Percentiles rank a stretch among this genome's conserved stretches.
These are phyloP conservation scores for Ypsolopha sequella DNA, from an alignment of 2,888 invertebrate genomes.

Conservation along the genomic window DNA sequence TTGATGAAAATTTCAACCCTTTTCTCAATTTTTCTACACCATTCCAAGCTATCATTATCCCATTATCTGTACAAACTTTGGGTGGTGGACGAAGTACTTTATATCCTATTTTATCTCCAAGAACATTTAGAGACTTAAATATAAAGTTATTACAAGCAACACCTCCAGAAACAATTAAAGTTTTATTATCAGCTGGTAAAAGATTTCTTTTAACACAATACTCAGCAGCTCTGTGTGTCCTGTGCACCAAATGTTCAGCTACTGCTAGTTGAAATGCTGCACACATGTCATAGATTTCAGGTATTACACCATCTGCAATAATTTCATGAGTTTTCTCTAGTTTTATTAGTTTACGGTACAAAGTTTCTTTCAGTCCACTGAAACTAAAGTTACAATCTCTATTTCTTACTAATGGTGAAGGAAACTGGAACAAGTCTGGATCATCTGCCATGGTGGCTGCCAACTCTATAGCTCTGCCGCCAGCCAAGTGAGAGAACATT, in stretches of 20 bases:
- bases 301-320: slow-evolving; percentile 79
- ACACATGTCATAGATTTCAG: slow-evolving; percentile 84
- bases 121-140: slow-evolving; percentile 73
- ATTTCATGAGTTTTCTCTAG: slow-evolving; percentile 70
- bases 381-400: slow-evolving; percentile 94
- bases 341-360: slow-evolving; percentile 58
- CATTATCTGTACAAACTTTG: slow-evolving; percentile 95
- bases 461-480: slow-evolving; percentile 88
- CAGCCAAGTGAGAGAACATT: slow-evolving; percentile 79
- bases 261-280: slow-evolving; percentile 84
- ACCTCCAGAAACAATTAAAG: slow-evolving; percentile 91
- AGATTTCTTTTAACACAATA: slow-evolving; percentile 74
- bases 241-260: slow-evolving; percentile 83
- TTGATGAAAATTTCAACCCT: slow-evolving; percentile 41
- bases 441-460: slow-evolving; percentile 79
- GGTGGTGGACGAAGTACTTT: slow-evolving; percentile 82
- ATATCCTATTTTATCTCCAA: slow-evolving; percentile 77
- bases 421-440: slow-evolving; percentile 75
- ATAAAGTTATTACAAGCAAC: slow-evolving; percentile 95
- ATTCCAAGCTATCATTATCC: slow-evolving; percentile 99
- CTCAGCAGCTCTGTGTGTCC: slow-evolving; percentile 86
- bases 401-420: slow-evolving; percentile 72
- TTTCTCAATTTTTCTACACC: slow-evolving; percentile 82
- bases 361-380: slow-evolving; percentile 81
- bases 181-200: slow-evolving; percentile 68